These are phyloP conservation scores for Papilio machaon DNA, from an alignment of 1,140 invertebrate species.

Conservation along the genomic window DNA sequence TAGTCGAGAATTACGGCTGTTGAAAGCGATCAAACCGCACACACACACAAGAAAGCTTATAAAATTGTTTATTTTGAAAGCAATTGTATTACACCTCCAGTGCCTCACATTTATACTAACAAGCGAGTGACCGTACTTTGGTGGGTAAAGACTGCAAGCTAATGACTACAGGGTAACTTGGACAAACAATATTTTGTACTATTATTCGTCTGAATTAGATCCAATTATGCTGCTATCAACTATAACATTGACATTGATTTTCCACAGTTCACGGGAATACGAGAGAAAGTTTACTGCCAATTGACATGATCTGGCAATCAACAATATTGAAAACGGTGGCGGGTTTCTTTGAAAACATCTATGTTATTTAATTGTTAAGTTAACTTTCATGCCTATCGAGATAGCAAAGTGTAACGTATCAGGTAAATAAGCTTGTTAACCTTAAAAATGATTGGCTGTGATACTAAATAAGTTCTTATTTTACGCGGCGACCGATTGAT, in stretches of 20 bases:
- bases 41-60: slow-evolving; percentile 56
- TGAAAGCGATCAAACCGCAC: slow-evolving; percentile 54
- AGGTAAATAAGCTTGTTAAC: too few species aligned
- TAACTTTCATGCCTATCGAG: too few species aligned
- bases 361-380: too few species aligned
- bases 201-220: not conserved
- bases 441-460: too few species aligned
- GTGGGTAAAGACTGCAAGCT: not conserved
- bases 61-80: slow-evolving; percentile 66
- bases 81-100: slow-evolving; percentile 48
- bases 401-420: too few species aligned
- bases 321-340: too few species aligned
- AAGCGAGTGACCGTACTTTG: not conserved
- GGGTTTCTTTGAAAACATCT: too few species aligned
- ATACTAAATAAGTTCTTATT: too few species aligned
- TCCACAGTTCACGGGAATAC: too few species aligned
- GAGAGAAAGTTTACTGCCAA: too few species aligned
- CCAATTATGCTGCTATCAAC: not conserved
- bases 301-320: too few species aligned
- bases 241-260: not conserved
- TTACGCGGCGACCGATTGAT: too few species aligned
- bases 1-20: slow-evolving; percentile 54
- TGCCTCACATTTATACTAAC: slow-evolving; percentile 14
- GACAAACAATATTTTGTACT: not conserved
- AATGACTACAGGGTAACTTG: not conserved